Evolutionary conservation across 2,113 vertebrate genomes (phyloP).

Genomic region (Tyto alba): DNA sequence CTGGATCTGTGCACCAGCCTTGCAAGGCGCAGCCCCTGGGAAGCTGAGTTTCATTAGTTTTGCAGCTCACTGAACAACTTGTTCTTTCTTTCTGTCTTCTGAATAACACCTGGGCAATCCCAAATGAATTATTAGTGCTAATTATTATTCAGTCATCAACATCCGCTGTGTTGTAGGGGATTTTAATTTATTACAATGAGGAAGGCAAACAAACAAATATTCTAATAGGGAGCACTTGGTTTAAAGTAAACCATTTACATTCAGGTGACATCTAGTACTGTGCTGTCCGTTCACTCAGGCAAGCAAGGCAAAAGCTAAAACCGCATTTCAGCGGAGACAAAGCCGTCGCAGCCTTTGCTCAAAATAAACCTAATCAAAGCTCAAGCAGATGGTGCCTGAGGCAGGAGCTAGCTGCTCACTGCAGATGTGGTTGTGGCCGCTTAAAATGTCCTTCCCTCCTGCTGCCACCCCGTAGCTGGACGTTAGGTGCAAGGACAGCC

Average conservation of each 20-base stretch:
- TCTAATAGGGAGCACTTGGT: slow-evolving; percentile 5
- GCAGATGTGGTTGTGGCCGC: background rate
- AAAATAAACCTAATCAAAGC: slow-evolving; percentile 13
- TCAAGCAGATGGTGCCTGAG: background rate
- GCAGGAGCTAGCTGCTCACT: background rate
- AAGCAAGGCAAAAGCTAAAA: background rate
- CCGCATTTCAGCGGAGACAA: rapidly evolving
- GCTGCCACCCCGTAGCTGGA: background rate
- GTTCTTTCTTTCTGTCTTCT: background rate
- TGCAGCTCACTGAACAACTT: background rate
- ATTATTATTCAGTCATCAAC: slow-evolving; percentile 49
- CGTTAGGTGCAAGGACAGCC: background rate
- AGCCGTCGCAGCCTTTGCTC: background rate
- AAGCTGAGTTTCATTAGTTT: background rate
- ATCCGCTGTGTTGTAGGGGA: slow-evolving; percentile 7
- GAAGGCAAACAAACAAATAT: slow-evolving; percentile 52
- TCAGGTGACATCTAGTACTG: background rate
- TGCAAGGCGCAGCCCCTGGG: background rate
- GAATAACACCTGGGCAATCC: slow-evolving; percentile 34
- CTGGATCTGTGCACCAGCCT: background rate
- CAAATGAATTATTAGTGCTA: slow-evolving; percentile 30
- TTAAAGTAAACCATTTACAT: slow-evolving; percentile 27
- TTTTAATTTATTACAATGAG: slow-evolving; percentile 56
- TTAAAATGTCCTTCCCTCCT: background rate
- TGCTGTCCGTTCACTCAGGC: background rate